Conservation (phyloP, 1,140 invertebrate genomes). For the Diorhabda elongata region DNA sequence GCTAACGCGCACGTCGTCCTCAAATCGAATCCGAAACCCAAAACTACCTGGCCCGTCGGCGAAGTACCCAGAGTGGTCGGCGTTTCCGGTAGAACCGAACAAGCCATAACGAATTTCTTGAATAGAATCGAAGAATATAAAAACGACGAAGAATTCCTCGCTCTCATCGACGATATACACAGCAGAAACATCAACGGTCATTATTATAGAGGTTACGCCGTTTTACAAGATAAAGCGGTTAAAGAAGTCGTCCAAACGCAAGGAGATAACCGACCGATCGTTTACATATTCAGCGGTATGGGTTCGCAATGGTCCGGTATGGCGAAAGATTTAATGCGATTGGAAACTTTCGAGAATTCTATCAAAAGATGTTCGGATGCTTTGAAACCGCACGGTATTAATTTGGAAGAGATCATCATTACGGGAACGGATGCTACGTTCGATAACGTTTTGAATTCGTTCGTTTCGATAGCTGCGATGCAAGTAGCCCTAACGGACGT, state of each 20-base stretch:
- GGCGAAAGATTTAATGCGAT: constrained; percentile 76
- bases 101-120: constrained; percentile 68
- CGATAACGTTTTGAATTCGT: constrained; percentile 81
- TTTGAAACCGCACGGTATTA: constrained; percentile 71
- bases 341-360: constrained; percentile 75
- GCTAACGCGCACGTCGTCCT: constrained; percentile 91
- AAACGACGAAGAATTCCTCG: constrained; percentile 71
- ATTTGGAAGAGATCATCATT: constrained; percentile 76
- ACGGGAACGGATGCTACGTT: constrained; percentile 71
- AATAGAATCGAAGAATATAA: constrained; percentile 56
- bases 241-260: constrained; percentile 35
- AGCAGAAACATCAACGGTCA: constrained; percentile 66
- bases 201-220: constrained; percentile 69
- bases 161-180: constrained; percentile 72
- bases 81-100: constrained; percentile 80
- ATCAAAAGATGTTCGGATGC: constrained; percentile 72
- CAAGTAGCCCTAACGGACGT: constrained; percentile 91
- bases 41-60: constrained; percentile 53
- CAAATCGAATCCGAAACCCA: constrained; percentile 71
- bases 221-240: constrained; percentile 54
- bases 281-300: constrained; percentile 96
- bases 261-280: constrained; percentile 71
- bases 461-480: constrained; percentile 90
- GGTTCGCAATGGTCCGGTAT: constrained; percentile 95
- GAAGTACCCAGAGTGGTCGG: constrained; percentile 67